A percentile compares a stretch with the other conserved stretches of the same genome.
Conservation (phyloP, 23 tunicate species). For the Ascidia mentula region DNA sequence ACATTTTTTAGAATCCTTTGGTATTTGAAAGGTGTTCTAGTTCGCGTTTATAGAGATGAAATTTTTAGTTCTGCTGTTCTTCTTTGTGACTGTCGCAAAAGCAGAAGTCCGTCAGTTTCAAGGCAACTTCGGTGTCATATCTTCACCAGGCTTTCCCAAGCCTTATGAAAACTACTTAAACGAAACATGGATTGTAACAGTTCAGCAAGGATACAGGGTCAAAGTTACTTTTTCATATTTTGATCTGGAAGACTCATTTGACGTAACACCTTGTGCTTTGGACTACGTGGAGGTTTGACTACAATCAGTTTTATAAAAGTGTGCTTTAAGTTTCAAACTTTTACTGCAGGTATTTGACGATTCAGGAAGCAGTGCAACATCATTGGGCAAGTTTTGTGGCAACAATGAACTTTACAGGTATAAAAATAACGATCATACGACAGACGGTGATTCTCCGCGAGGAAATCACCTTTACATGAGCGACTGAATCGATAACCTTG, state of each 20-base stretch:
- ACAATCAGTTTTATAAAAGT: neutral
- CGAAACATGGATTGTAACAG: conserved; percentile 46
- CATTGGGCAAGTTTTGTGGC: conserved; percentile 26
- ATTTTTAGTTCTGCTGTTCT: neutral
- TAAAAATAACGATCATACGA: too few species aligned
- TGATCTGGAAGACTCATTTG: conserved; percentile 72
- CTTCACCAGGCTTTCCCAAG: conserved; percentile 29
- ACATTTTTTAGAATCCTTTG: neutral
- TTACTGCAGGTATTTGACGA: conserved; percentile 32
- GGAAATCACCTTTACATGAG: too few species aligned
- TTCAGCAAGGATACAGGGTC: conserved; percentile 39
- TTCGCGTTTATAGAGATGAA: neutral
- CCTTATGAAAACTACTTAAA: conserved; percentile 43
- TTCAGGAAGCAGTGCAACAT: neutral
- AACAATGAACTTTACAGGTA: conserved; percentile 20
- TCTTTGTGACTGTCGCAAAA: neutral
- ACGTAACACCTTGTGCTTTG: conserved; percentile 30
- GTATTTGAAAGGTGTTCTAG: neutral
- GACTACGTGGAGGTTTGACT: conserved; percentile 60
- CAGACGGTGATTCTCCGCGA: too few species aligned
- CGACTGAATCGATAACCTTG: too few species aligned
- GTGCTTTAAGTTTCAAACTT: neutral
- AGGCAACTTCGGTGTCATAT: conserved; percentile 26
- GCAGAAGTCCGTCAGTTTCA: neutral
- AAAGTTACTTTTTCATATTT: conserved; percentile 40